Evolutionary conservation across 2,888 invertebrate species (phyloP).

Genomic region (Dicranocentrus wangi): DNA sequence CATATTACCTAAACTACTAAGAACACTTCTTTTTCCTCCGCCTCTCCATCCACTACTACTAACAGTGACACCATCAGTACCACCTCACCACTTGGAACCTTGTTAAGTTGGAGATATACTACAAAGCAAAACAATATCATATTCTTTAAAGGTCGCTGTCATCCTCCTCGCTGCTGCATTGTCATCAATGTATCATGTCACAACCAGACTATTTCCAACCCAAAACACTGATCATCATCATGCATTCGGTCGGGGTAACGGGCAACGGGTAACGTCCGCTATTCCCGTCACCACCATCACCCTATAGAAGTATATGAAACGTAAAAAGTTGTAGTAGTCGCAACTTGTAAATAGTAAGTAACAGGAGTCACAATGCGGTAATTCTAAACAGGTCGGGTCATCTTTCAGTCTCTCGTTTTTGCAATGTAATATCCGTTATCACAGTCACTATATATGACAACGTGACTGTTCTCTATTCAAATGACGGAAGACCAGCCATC

Average conservation of each 20-base stretch:
- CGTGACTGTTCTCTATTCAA: conserved; percentile 1
- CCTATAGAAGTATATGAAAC: not conserved
- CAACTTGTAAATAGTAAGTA: conserved; percentile 28
- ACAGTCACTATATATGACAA: too few relatives aligned
- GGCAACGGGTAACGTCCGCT: too few relatives aligned
- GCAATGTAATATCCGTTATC: conserved; percentile 15
- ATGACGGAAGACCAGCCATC: too few relatives aligned
- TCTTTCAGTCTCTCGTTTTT: conserved; percentile 28
- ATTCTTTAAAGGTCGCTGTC: conserved; percentile 8
- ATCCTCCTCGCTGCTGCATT: not conserved
- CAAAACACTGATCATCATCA: too few relatives aligned
- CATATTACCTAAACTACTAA: conserved; percentile 38
- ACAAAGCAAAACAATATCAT: conserved; percentile 5
- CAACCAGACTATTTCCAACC: too few relatives aligned
- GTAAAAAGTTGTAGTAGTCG: too few relatives aligned
- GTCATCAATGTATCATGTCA: too few relatives aligned
- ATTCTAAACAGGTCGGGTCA: conserved; percentile 41
- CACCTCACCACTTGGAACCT: not conserved
- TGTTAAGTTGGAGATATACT: not conserved
- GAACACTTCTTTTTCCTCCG: conserved; percentile 11
- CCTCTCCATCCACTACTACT: conserved; percentile 5
- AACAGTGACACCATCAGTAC: not conserved
- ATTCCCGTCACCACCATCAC: not conserved
- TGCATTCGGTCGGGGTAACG: too few relatives aligned
- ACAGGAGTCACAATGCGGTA: conserved; percentile 33